Percentiles rank a stretch among this genome's conserved stretches.
phyloP scores from a whole-genome alignment of 2,888 invertebrate species.

The Machimus rusticus region DNA sequence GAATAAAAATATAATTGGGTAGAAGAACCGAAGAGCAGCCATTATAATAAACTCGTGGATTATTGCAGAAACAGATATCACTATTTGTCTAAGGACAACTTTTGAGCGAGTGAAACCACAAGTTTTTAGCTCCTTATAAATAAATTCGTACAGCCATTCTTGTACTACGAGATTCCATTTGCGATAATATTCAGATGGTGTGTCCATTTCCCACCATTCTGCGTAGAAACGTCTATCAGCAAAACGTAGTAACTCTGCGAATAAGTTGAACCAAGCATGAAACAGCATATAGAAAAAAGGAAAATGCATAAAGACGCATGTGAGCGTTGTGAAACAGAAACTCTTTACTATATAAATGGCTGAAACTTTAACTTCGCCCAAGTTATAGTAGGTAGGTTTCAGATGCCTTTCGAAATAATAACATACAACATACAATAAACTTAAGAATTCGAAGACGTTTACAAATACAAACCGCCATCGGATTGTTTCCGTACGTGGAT shows the following conservation, averaged over 20 bases:
- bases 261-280: constrained; percentile 89
- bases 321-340: constrained; percentile 74
- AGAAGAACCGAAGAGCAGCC: constrained; percentile 81
- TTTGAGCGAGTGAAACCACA: constrained; percentile 57
- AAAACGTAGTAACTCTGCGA: constrained; percentile 84
- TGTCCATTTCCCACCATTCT: constrained; percentile 90
- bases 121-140: constrained; percentile 75
- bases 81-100: constrained; percentile 58
- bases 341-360: constrained; percentile 65
- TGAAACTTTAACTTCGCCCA: constrained; percentile 64
- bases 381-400: constrained; percentile 71
- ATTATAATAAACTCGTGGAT: constrained; percentile 85
- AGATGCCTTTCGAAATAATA: constrained; percentile 80
- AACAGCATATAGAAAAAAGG: constrained; percentile 82
- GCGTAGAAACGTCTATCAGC: constrained; percentile 80
- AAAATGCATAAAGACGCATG: constrained; percentile 72
- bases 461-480: constrained; percentile 74
- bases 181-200: constrained; percentile 80
- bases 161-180: constrained; percentile 92
- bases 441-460: constrained; percentile 75
- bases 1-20: constrained; percentile 78
- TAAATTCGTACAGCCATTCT: constrained; percentile 86
- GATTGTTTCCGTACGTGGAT: constrained; percentile 76
- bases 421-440: constrained; percentile 74
- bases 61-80: constrained; percentile 79